Base-by-base conservation (phyloP, 2,113 vertebrate genomes). In the Varanus komodoensis region DNA sequence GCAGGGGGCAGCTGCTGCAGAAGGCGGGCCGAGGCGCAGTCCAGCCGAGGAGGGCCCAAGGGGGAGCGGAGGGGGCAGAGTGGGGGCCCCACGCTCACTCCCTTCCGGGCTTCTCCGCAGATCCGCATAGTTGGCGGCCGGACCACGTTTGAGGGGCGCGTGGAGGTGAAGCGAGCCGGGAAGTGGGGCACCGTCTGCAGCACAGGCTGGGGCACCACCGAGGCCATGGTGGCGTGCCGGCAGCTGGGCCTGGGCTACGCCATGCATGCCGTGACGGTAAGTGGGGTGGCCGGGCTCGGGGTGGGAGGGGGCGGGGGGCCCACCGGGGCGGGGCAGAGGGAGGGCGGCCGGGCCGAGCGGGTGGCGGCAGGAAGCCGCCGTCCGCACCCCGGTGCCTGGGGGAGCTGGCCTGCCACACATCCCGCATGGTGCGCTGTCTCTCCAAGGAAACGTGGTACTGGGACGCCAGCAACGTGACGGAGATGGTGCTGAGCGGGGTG, bases 371-470 rank as follows among this genome's bases (percentile, higher is more conserved):
- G 19, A 78, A 78, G 23, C 38, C 23, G 38, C 25, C 44, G 11
- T 54, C 54, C 48, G 86, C 71, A 14, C 3, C 2, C 27, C 1
- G 11, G 38, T 25, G 2, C 0, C 27, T 17, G 23, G 17, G 68
- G 54, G 25, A 44, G 73, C n/a, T 2, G 23, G 38, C 27, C 25
- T 7, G 27, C 61, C 44, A 17, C 38, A 74, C 64, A 68, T 3
- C 44, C 14, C 34, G 8, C 32, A 4, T 52, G 4, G 67, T 25
- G 29, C 54, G 25, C 21, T 81, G 1, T 83, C 8, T 94, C 90
- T 74, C 89, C 75, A 97, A 99, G 99, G 99, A 99, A 97, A 99
- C 99, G 0, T 99, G 99, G 99, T 99, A 99, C 97, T 99, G 99
- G 99, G 99, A 99, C 0, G 97, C 98, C 82, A 99, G 98, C 86